Evolutionary conservation across 2,888 invertebrate genomes (phyloP), one percentile per base, ranked within the genome.

Genomic region (Sericinus montela): DNA sequence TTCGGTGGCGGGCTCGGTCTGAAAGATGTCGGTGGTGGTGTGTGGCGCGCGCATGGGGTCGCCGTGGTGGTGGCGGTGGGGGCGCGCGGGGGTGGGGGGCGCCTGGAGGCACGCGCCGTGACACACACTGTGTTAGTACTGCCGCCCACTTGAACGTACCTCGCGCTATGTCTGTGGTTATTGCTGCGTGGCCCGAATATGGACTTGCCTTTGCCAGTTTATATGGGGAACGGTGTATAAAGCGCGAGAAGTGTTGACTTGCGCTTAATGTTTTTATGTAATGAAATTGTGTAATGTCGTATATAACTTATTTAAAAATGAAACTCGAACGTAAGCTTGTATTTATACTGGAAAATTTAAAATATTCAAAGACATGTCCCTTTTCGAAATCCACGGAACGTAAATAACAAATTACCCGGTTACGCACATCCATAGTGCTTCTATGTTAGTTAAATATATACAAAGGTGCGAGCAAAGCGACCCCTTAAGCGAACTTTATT

Each of bases 21-120:
- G 82, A 84, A 84, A 84, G 75, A 80, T 80, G 80, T 83, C 77
- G 76, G 77, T 73, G 74, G 78, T 75, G 73, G 79, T 78, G 76
- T 79, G 75, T 75, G 83, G 75, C 75, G 77, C 57, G 60, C 55
- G 54, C 56, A 53, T 55, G 52, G 65, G 60, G 68, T 80, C 81
- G 71, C 85, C 81, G 81, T 83, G 82, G 73, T 83, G 85, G 74
- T 84, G 85, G 70, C 84, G 85, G 75, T 81, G 85, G 55, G 77
- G 82, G 67, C 80, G 86, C 60, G 77, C 69, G 67, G 69, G 60
- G 53, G 61, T 56, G 53, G 63, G 58, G 56, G 62, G 58, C 47
- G 45, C 51, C 55, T 57, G 61, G 55, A 56, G 83, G 87, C 79
- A 58, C 78, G 67, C 74, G 79, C 74, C 75, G 72, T 77, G 80